Evolutionary conservation across 2,888 invertebrate species (phyloP).

Genomic region (Perdita meconis): DNA sequence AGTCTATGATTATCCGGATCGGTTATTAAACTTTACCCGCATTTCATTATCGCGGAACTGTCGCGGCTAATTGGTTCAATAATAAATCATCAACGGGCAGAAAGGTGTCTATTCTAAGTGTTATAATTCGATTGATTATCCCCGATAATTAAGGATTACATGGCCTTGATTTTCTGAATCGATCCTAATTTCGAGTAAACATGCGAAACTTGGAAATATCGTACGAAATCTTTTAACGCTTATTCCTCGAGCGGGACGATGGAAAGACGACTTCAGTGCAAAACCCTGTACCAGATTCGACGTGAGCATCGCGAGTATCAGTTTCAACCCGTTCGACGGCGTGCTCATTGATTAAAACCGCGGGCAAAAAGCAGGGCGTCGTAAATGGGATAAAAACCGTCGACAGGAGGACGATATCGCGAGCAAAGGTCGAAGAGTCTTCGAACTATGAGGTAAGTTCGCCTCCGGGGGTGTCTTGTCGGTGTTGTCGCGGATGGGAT

Average conservation of each 20-base stretch:
- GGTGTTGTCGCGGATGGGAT: slow-evolving; percentile 79
- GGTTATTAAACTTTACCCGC: slow-evolving; percentile 55
- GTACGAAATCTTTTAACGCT: not conserved
- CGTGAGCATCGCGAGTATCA: not conserved
- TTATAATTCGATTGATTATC: slow-evolving; percentile 34
- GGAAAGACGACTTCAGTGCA: not conserved
- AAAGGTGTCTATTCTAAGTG: not conserved
- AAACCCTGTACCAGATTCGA: slow-evolving; percentile 3
- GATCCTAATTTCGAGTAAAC: too few relatives aligned
- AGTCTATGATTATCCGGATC: slow-evolving; percentile 53
- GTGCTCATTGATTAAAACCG: slow-evolving; percentile 28
- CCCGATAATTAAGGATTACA: too few relatives aligned
- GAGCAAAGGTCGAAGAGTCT: slow-evolving; percentile 63
- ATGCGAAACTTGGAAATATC: too few relatives aligned
- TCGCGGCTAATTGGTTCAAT: slow-evolving; percentile 12
- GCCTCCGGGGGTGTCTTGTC: slow-evolving; percentile 79
- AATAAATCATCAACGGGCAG: slow-evolving; percentile 31
- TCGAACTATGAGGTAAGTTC: slow-evolving; percentile 75
- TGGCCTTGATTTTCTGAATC: too few relatives aligned
- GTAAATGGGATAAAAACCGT: slow-evolving; percentile 35
- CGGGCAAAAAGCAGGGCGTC: slow-evolving; percentile 2
- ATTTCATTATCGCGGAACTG: slow-evolving; percentile 54
- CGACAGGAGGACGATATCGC: slow-evolving; percentile 31
- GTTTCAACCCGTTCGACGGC: not conserved
- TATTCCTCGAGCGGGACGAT: not conserved